A percentile compares a stretch with the other conserved stretches of the same genome.
These are phyloP conservation scores for Actenoides hombroni DNA, from an alignment of 2,113 vertebrate genomes.

Conservation along the genomic window DNA sequence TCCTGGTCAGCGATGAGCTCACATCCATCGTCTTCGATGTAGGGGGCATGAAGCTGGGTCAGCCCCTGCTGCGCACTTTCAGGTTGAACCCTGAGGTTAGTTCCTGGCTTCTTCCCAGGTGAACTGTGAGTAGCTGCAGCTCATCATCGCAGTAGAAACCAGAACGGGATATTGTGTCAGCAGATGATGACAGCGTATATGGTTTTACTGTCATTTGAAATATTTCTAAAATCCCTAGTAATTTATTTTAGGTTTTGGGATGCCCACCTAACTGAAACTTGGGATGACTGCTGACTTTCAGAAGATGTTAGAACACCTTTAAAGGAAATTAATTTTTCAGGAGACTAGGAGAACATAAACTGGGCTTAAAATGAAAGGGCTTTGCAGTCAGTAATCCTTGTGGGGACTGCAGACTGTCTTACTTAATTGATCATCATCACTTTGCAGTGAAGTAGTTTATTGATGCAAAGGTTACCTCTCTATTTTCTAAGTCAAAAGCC, in stretches of 20 bases:
- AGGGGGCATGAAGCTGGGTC: slow-evolving; percentile 57
- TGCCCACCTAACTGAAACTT: background rate
- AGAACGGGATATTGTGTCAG: background rate
- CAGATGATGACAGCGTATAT: background rate
- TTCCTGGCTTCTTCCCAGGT: background rate
- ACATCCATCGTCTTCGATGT: slow-evolving; percentile 68
- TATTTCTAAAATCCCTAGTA: background rate
- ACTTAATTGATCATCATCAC: background rate
- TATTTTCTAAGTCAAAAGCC: background rate
- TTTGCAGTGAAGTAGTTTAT: background rate
- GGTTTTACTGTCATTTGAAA: background rate
- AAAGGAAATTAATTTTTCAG: background rate
- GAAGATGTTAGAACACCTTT: background rate
- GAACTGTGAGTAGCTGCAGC: background rate
- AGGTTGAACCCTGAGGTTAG: slow-evolving; percentile 68
- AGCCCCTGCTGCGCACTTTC: slow-evolving; percentile 60
- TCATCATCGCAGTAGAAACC: background rate
- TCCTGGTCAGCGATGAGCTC: slow-evolving; percentile 67
- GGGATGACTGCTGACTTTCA: background rate
- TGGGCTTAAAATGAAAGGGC: background rate
- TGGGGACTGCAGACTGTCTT: background rate
- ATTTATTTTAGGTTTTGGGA: background rate
- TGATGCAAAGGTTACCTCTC: background rate
- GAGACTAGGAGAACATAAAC: background rate
- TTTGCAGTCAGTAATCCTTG: background rate